Evolutionary conservation across 2,113 vertebrate species (phyloP).

Genomic region (Hippocampus guttulatus): DNA sequence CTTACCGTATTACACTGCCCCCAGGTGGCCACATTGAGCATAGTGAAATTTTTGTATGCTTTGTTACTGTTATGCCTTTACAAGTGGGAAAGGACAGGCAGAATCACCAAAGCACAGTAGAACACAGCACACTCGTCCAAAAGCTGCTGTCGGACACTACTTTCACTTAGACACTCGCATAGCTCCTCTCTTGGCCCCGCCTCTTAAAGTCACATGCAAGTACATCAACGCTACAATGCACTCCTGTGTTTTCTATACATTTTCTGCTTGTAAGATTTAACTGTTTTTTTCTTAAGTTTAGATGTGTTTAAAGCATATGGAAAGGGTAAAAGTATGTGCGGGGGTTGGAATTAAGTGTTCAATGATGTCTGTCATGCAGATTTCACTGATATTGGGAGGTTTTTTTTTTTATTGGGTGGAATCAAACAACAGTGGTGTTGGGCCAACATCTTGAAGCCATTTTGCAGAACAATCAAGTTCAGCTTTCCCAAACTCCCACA

Average conservation of each 20-base stretch:
- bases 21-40: no score
- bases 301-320: background rate
- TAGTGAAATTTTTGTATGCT: no score
- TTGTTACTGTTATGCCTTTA: no score
- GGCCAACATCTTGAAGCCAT: conserved; percentile 7
- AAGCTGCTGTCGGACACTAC: no score
- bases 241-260: background rate
- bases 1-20: background rate
- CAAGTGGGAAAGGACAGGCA: no score
- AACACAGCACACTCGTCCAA: no score
- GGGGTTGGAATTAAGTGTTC: background rate
- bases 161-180: no score
- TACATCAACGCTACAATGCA: no score
- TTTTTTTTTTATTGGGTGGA: background rate
- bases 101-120: no score
- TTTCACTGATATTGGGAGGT: background rate
- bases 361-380: background rate
- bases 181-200: no score
- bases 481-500: background rate
- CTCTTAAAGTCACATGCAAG: background rate
- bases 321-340: background rate
- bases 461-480: background rate
- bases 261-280: no score
- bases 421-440: background rate
- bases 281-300: no score